These are phyloP conservation scores for Latheticus oryzae DNA, from an alignment of 2,888 invertebrate genomes.

Conservation along the genomic window DNA sequence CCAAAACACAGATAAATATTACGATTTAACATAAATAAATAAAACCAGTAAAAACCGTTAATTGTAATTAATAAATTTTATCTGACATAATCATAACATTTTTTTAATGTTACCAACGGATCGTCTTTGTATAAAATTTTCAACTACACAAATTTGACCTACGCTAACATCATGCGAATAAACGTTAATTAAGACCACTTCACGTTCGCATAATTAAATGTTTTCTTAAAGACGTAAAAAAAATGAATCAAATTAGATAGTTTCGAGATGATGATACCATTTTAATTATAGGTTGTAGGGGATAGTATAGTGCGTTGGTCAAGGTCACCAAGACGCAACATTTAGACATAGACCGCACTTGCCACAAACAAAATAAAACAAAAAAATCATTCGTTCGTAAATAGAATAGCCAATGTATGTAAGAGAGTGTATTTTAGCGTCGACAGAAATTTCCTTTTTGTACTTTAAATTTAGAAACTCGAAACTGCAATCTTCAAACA, in stretches of 20 bases:
- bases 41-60: too few relatives aligned
- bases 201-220: constrained; percentile 22
- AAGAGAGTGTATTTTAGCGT: constrained; percentile 7
- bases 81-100: too few relatives aligned
- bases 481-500: too few relatives aligned
- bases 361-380: background rate
- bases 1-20: background rate
- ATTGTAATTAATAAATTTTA: too few relatives aligned
- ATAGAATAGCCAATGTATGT: constrained; percentile 5
- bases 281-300: constrained; percentile 44
- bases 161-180: constrained; percentile 30
- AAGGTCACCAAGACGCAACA: constrained; percentile 29
- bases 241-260: constrained; percentile 3
- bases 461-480: background rate
- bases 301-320: constrained; percentile 29
- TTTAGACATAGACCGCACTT: constrained; percentile 2
- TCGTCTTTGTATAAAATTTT: too few relatives aligned
- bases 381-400: constrained; percentile 7
- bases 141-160: too few relatives aligned
- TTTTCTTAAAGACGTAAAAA: constrained; percentile 14
- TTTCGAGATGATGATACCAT: constrained; percentile 46
- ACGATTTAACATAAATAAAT: too few relatives aligned
- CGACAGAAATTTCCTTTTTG: constrained; percentile 11
- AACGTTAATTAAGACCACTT: constrained; percentile 11
- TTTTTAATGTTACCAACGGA: too few relatives aligned